These are phyloP conservation scores for Echinops telfairi DNA, from an alignment of 2,113 vertebrate genomes.

Conservation along the genomic window DNA sequence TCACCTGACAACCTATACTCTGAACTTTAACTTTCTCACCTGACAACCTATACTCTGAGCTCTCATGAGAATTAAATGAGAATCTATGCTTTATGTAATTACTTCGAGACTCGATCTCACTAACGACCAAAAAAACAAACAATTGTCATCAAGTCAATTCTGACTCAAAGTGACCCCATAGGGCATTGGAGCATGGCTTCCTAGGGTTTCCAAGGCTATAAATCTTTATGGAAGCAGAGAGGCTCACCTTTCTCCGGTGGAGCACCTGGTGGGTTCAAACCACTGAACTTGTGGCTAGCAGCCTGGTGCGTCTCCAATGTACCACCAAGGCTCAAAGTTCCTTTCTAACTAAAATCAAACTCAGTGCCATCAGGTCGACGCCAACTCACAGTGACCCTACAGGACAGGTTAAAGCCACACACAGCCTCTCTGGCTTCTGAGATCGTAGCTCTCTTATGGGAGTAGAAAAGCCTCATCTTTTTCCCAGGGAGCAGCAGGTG, in stretches of 20 bases:
- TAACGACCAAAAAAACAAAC: neutral
- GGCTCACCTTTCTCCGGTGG: neutral
- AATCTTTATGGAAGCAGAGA: neutral
- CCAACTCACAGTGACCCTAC: too few species aligned
- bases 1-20: neutral
- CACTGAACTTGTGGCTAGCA: neutral
- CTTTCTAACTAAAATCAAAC: too few species aligned
- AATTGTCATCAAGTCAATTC: too few species aligned
- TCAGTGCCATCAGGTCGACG: too few species aligned
- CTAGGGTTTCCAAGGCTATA: neutral
- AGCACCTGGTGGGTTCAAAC: neutral
- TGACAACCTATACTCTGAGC: neutral
- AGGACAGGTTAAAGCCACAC: neutral
- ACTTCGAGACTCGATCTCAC: too few species aligned
- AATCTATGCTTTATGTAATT: neutral
- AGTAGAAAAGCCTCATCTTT: neutral
- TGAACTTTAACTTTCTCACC: neutral
- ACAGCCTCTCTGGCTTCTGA: neutral
- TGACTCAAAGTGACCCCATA: too few species aligned
- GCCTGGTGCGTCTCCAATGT: neutral
- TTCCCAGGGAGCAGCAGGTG: neutral
- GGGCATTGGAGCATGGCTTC: too few species aligned
- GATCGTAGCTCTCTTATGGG: neutral
- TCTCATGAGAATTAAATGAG: neutral
- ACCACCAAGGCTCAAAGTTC: neutral